phyloP scores from a whole-genome alignment of 2,113 vertebrate species.

The Serilophus lunatus region DNA sequence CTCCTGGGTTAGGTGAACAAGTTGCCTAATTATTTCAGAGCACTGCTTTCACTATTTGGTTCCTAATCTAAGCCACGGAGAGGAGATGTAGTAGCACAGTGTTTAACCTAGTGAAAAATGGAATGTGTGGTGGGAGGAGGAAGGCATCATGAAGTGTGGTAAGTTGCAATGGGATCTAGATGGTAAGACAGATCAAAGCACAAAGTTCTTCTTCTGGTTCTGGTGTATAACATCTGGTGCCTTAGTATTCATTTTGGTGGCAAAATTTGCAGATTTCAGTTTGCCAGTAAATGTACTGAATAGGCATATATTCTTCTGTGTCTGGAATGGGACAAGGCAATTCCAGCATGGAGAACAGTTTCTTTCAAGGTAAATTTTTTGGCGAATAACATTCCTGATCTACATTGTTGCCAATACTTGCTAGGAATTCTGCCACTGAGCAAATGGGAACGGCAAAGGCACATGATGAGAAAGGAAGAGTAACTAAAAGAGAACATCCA shows the following conservation, averaged over 20 bases:
- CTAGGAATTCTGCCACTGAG: neutral
- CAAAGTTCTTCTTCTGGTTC: neutral
- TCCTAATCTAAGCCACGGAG: neutral
- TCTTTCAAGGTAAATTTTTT: neutral
- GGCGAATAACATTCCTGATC: neutral
- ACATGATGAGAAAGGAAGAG: neutral
- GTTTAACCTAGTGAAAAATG: accelerated
- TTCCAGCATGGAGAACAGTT: neutral
- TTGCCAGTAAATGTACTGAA: neutral
- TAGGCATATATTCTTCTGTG: neutral
- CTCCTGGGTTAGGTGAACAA: constrained; percentile 7
- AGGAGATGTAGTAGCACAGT: neutral
- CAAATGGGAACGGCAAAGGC: neutral
- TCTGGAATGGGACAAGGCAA: neutral
- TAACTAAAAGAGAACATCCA: neutral
- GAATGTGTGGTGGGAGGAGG: neutral
- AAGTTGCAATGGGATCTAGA: neutral
- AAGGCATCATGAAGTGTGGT: neutral
- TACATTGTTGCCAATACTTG: neutral
- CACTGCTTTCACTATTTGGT: neutral
- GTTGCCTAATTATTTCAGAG: neutral
- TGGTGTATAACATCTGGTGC: neutral
- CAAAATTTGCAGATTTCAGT: neutral
- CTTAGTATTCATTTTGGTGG: neutral
- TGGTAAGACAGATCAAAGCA: neutral